phyloP scores from a whole-genome alignment of 2,888 invertebrate species.

The Hydropsyche betteni region DNA sequence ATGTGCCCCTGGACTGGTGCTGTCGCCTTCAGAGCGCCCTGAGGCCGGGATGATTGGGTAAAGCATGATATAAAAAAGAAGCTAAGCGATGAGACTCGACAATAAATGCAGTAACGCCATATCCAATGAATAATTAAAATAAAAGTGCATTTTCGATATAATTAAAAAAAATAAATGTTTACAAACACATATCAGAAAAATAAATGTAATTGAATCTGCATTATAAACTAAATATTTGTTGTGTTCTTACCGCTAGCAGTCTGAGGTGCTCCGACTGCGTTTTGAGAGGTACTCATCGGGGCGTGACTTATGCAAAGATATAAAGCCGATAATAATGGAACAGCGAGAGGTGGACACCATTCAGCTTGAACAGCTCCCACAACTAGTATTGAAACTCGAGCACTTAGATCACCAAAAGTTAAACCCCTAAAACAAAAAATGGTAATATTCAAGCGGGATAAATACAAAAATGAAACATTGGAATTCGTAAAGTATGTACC shows the following conservation, averaged over 20 bases:
- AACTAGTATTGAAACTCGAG: slow-evolving; percentile 60
- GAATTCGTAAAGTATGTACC: slow-evolving; percentile 53
- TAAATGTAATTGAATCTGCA: background rate
- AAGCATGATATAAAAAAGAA: slow-evolving; percentile 42
- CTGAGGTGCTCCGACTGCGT: slow-evolving; percentile 24
- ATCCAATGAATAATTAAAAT: slow-evolving; percentile 12
- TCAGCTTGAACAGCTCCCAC: slow-evolving; percentile 64
- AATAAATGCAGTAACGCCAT: background rate
- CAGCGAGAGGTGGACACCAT: slow-evolving; percentile 59
- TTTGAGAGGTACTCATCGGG: slow-evolving; percentile 41
- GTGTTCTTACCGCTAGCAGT: slow-evolving; percentile 32
- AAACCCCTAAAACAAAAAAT: slow-evolving; percentile 55
- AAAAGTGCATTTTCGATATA: background rate
- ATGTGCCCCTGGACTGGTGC: slow-evolving; percentile 57
- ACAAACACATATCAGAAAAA: background rate
- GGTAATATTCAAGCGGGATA: slow-evolving; percentile 32
- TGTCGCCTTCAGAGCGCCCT: slow-evolving; percentile 65
- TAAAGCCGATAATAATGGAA: slow-evolving; percentile 62
- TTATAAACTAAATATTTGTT: too few relatives aligned
- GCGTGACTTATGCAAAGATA: slow-evolving; percentile 64
- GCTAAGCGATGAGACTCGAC: slow-evolving; percentile 30
- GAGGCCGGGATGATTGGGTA: slow-evolving; percentile 48
- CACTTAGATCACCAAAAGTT: slow-evolving; percentile 60
- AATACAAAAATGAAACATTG: background rate
- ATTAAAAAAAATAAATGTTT: background rate